Conservation (phyloP, 2,888 invertebrate genomes). For the Apocheima hispidaria region DNA sequence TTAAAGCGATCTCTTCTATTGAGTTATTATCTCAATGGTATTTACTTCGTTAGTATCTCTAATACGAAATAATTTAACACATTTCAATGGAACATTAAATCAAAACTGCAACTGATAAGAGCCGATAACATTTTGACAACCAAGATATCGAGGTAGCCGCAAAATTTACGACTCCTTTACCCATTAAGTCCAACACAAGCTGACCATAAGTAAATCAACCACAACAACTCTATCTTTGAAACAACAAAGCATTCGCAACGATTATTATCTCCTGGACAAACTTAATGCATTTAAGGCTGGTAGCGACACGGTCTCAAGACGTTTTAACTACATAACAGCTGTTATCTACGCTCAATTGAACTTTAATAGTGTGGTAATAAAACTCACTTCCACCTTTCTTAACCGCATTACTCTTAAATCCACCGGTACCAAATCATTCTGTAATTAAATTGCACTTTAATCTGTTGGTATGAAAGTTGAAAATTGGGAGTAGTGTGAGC, state of each 20-base stretch:
- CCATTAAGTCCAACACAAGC: constrained; percentile 76
- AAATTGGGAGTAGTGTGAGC: constrained; percentile 41
- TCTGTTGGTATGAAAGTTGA: constrained; percentile 39
- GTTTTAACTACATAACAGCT: constrained; percentile 69
- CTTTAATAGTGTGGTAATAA: constrained; percentile 53
- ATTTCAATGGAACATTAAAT: constrained; percentile 6
- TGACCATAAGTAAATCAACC: constrained; percentile 83
- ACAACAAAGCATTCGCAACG: constrained; percentile 79
- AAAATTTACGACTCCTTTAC: constrained; percentile 40
- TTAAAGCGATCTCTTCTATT: too few species aligned
- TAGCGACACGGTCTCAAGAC: constrained; percentile 84
- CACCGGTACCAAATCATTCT: constrained; percentile 36
- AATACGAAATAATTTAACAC: background rate
- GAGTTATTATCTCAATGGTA: too few species aligned
- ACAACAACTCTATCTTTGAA: constrained; percentile 84
- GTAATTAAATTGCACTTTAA: constrained; percentile 40
- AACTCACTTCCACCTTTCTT: constrained; percentile 54
- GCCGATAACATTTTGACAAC: constrained; percentile 31
- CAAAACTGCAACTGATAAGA: constrained; percentile 18
- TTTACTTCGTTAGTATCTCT: too few species aligned
- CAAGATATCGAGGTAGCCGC: constrained; percentile 33
- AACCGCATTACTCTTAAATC: constrained; percentile 50
- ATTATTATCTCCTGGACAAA: constrained; percentile 85
- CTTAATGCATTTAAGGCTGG: constrained; percentile 85
- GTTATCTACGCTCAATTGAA: constrained; percentile 47